Evolutionary conservation across 2,113 vertebrate genomes (phyloP).

Genomic region (Mormyrus lacerda): DNA sequence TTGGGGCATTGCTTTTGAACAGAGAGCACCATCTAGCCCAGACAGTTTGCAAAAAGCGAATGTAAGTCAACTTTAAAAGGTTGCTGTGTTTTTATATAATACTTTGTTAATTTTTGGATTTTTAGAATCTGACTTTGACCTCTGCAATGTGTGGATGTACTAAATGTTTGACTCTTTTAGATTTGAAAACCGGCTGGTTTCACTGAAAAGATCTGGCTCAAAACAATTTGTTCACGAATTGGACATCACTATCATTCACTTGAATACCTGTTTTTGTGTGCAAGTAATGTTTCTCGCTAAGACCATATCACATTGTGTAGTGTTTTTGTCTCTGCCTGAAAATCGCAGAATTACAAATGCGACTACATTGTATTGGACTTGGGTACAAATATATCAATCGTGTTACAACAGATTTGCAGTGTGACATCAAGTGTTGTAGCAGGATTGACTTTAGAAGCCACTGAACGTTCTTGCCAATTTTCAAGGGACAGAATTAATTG

Average conservation of each 20-base stretch:
- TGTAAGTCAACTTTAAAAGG: no score
- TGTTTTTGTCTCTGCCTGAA: neutral
- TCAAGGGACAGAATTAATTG: neutral
- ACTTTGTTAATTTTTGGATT: neutral
- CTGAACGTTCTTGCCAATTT: neutral
- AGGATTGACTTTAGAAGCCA: neutral
- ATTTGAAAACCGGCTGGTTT: neutral
- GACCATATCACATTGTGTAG: neutral
- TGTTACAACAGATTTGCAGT: neutral
- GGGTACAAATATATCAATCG: neutral
- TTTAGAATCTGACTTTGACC: neutral
- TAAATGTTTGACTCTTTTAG: neutral
- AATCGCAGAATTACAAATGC: neutral
- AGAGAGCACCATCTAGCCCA: neutral
- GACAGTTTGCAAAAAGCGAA: neutral
- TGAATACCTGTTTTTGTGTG: neutral
- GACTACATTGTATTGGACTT: neutral
- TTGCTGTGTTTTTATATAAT: neutral
- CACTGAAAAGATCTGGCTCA: neutral
- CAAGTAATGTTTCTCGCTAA: neutral
- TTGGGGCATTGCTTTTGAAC: no score
- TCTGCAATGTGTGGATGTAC: neutral
- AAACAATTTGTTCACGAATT: neutral
- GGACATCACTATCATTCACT: neutral
- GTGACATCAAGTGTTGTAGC: neutral